These are phyloP conservation scores for Melinopterus prodromus DNA, from an alignment of 2,888 invertebrate genomes.

Conservation along the genomic window DNA sequence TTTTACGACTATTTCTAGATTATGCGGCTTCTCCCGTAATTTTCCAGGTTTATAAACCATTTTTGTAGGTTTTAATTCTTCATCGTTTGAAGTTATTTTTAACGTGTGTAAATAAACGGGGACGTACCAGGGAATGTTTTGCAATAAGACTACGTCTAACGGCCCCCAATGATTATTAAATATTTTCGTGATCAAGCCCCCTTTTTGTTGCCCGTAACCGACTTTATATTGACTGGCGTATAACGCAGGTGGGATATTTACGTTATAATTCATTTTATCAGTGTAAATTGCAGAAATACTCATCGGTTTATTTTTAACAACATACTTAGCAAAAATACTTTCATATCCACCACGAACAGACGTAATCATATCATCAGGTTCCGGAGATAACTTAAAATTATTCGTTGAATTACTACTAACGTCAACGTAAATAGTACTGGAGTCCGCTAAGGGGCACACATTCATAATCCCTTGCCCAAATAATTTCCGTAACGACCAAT, in stretches of 20 bases:
- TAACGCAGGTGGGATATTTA: conserved; percentile 73
- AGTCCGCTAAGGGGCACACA: conserved; percentile 81
- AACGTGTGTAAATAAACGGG: conserved; percentile 91
- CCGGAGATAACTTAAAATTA: conserved; percentile 70
- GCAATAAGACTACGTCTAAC: conserved; percentile 82
- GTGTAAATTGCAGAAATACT: conserved; percentile 71
- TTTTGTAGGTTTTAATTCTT: conserved; percentile 67
- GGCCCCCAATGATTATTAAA: conserved; percentile 81
- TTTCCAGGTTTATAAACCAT: conserved; percentile 78
- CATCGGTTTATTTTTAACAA: conserved; percentile 64
- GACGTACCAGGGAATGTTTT: conserved; percentile 87
- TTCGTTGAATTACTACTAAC: conserved; percentile 70
- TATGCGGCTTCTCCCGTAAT: conserved; percentile 84
- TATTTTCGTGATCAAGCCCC: conserved; percentile 86
- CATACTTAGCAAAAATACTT: conserved; percentile 75
- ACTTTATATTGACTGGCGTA: conserved; percentile 83
- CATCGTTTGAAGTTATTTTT: conserved; percentile 67
- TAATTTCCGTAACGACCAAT: conserved; percentile 87
- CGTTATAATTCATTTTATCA: conserved; percentile 61
- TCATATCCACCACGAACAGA: conserved; percentile 76
- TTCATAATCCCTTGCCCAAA: conserved; percentile 87
- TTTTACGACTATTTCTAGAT: conserved; percentile 83
- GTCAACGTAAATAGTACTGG: conserved; percentile 85
- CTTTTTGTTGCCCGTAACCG: conserved; percentile 91
- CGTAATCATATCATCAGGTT: conserved; percentile 66